These are phyloP conservation scores for Dipodomys spectabilis DNA, from an alignment of 2,113 vertebrate species.

Conservation along the genomic window DNA sequence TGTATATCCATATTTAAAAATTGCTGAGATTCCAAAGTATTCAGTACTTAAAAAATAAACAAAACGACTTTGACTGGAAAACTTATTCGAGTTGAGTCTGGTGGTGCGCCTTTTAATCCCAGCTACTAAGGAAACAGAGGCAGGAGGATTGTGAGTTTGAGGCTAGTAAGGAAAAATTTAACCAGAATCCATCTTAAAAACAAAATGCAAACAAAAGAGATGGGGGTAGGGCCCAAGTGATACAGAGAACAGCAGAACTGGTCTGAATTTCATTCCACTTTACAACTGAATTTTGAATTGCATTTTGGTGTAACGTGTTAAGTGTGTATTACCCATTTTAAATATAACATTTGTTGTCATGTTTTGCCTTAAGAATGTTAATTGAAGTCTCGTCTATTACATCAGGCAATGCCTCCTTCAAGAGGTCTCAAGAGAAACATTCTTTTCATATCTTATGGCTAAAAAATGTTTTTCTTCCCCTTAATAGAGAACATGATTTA, in stretches of 20 bases:
- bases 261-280: neutral
- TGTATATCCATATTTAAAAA: neutral
- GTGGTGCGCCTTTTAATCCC: no score
- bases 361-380: slow-evolving; percentile 3
- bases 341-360: neutral
- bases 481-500: slow-evolving; percentile 5
- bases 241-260: neutral
- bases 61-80: neutral
- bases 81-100: no score
- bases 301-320: neutral
- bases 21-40: neutral
- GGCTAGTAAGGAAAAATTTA: no score
- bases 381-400: neutral
- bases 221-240: no score
- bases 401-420: slow-evolving; percentile 17
- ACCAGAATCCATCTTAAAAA: no score
- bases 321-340: slow-evolving; percentile 30
- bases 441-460: slow-evolving; percentile 54
- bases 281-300: neutral
- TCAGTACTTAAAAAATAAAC: neutral
- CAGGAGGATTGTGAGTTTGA: no score
- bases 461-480: slow-evolving; percentile 54
- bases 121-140: no score
- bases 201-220: no score
- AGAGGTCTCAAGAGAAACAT: slow-evolving; percentile 57